Evolutionary conservation across 2,113 vertebrate genomes (phyloP).

Genomic region (Mugil cephalus): DNA sequence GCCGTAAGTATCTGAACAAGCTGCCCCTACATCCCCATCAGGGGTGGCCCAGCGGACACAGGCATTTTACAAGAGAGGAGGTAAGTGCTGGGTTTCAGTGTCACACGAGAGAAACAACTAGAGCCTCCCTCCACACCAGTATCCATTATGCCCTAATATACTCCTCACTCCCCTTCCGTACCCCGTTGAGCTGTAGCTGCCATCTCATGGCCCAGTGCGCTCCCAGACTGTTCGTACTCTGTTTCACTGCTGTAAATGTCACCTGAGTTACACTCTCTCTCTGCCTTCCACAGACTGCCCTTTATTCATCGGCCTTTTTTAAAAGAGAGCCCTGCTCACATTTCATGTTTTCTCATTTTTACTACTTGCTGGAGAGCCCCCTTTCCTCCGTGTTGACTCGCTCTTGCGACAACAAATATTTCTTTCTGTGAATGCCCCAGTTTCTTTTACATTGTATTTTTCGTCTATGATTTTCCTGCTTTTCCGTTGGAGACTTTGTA

Average conservation of each 20-base stretch:
- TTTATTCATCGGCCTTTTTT: constrained; percentile 71
- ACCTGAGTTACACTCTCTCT: constrained; percentile 73
- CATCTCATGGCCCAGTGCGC: constrained; percentile 62
- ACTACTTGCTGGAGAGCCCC: constrained; percentile 46
- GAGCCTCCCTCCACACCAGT: constrained; percentile 51
- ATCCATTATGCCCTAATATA: constrained; percentile 58
- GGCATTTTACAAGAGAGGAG: constrained; percentile 61
- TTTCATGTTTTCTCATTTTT: constrained; percentile 78
- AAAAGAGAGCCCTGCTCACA: constrained; percentile 61
- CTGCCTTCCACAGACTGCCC: constrained; percentile 53
- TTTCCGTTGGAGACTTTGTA: background rate
- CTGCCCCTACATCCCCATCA: constrained; percentile 37
- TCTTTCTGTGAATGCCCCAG: constrained; percentile 33
- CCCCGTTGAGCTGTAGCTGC: constrained; percentile 23
- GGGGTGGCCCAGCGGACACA: constrained; percentile 69
- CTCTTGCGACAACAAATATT: constrained; percentile 48
- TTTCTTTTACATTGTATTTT: constrained; percentile 15
- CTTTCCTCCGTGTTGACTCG: constrained; percentile 38
- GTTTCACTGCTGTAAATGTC: constrained; percentile 82
- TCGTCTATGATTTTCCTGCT: constrained; percentile 28
- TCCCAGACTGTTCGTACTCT: constrained; percentile 58
- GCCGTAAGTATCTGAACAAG: constrained; percentile 29
- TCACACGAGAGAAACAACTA: constrained; percentile 68
- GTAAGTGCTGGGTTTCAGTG: constrained; percentile 77
- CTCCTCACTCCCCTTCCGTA: constrained; percentile 27